Base-by-base conservation (phyloP, 2,797 vertebrate species). In the Leptoclinus maculatus region DNA sequence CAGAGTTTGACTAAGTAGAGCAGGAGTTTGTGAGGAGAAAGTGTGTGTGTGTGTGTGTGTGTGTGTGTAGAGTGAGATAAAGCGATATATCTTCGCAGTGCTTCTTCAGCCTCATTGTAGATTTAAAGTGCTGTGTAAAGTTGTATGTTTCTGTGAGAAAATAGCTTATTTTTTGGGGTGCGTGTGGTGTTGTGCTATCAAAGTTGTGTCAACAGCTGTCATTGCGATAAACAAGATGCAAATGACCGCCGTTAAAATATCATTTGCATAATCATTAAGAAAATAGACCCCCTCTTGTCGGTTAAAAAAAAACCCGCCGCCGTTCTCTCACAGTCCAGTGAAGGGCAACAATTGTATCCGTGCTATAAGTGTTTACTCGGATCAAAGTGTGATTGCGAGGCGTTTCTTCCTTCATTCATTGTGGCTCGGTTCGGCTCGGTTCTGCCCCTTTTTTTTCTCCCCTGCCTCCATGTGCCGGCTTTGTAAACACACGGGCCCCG, bases 401-500 rank as follows among this genome's bases (percentile, higher is more conserved):
- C 1, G 29, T 54, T 23, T 23, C 2, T n/a, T 53, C 45, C 8
- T 53, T 91, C 86, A 86, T 90, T 90, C 87, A 83, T 47, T 80
- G 83, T 27, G 83, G 71, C 49, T 80, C 80, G 65, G 77, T 83
- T 78, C 71, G 82, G 17, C 36, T 86, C 69, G 54, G 59, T 29
- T 51, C 54, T 71, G 62, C 47, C 7, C 23, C 27, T 56, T 49
- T 47, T 54, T 56, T 49, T 47, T 21, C 9, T 38, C 7, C 27
- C 10, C 2, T 36, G 58, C 71, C 71, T 80, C 81, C 87, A 43
- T 85, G 78, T 83, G 85, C 83, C 90, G 93, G 57, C 90, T 85
- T 34, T 93, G 95, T 95, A 94, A 95, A 96, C 94, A 95, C 80
- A 96, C 93, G 94, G 79, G 95, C 92, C 91, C 90, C 95, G 84